Evolutionary conservation across 2,797 vertebrate species (phyloP), one percentile per base, ranked within the genome.

Genomic region (Chlorospingus semifuscus): DNA sequence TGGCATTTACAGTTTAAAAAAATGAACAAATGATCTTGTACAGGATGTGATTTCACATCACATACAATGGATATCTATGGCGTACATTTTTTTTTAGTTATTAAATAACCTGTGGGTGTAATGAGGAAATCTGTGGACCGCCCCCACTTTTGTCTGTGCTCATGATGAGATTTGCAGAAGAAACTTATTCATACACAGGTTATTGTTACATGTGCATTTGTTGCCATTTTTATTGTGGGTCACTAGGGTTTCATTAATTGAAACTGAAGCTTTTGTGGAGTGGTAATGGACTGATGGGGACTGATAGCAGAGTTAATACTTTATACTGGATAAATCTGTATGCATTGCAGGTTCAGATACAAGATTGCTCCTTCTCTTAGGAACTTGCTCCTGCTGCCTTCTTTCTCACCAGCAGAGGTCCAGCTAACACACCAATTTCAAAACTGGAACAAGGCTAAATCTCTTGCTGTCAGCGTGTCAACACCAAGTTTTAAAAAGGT

Each of bases 391-490:
- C 60, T 81, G 69, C 60, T 89, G 29, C 34, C 23, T 89, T 66
- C 81, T 64, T 44, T 78, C 24, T 81, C 32, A 53, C 87, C 94
- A 90, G 85, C 77, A 91, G 88, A 86, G 80, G 83, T 79, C 77
- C 55, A 56, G 72, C 90, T 83, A 65, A 64, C n/a, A 56, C 18
- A 30, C 16, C 15, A 14, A 12, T 76, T 94, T 88, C 19, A 46
- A 52, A 83, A 56, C 32, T n/a, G 56, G 15, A 77, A 44, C 41
- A 34, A 32, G 8, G 12, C 15, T 47, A 29, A 47, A 56, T 37
- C 22, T 34, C 39, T 66, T 39, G n/a, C 59, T 64, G 22, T 34
- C 1, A 0, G n/a, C 0, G 2, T 4, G 4, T 57, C 37, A 75
- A 50, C n/a, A 5, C 39, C 21, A 2, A 8, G 7, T 85, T 87